Evolutionary conservation across 2,797 vertebrate genomes (phyloP).

Genomic region (Tachyglossus aculeatus): DNA sequence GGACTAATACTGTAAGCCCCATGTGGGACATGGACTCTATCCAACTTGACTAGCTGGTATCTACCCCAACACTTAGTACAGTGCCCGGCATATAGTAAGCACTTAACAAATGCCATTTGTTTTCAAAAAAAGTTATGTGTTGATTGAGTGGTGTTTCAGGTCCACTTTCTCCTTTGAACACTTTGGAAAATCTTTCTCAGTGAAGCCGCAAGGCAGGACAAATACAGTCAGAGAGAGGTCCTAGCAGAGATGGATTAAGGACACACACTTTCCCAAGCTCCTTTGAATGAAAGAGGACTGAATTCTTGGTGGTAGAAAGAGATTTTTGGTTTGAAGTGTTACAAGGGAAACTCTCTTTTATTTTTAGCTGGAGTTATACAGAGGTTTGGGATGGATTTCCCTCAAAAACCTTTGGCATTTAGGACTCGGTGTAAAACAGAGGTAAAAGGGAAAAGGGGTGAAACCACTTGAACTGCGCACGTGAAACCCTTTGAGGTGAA

Average conservation of each 20-base stretch:
- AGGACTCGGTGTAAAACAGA: neutral
- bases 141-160: neutral
- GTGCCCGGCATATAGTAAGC: too few relatives aligned
- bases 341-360: neutral
- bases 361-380: neutral
- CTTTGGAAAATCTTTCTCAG: neutral
- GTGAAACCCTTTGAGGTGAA: neutral
- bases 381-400: neutral
- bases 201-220: neutral
- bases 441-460: neutral
- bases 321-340: neutral
- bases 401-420: constrained; percentile 8
- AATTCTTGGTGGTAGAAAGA: neutral
- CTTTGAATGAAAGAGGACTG: neutral
- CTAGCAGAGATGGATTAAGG: neutral
- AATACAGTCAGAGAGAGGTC: neutral
- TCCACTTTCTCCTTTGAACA: neutral
- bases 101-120: too few relatives aligned
- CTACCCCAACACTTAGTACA: too few relatives aligned
- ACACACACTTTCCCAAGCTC: neutral
- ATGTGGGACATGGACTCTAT: too few relatives aligned
- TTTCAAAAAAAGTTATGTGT: too few relatives aligned
- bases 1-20: too few relatives aligned
- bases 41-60: too few relatives aligned
- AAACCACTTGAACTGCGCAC: neutral